Base-by-base conservation (phyloP, 2,888 invertebrate species). In the Eudasyphora cyanicolor region DNA sequence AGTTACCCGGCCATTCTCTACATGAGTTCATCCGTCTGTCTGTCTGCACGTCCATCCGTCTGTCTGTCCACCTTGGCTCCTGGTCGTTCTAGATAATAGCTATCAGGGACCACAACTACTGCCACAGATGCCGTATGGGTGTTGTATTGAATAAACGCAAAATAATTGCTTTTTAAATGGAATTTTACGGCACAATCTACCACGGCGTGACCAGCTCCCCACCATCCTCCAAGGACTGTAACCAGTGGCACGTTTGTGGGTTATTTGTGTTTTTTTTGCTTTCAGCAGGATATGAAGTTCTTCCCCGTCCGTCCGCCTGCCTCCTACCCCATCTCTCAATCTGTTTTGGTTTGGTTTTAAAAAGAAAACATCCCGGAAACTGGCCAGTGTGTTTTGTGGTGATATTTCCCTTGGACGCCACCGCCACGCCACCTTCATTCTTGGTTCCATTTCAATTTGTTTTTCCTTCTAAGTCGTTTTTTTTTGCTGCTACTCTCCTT, bases 141-240 rank as follows among this genome's bases (percentile, higher is more conserved):
- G 84, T 80, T 85, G 79, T 85, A 86, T 87, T 87, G 86, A 87
- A 86, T 87, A 88, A 88, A 88, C 86, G 88, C 86, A 87, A 87
- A 86, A 88, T 87, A 88, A 88, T 88, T 88, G 87, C 87, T 87
- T 88, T 88, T 87, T 88, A 88, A 88, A 88, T 88, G 87, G 85
- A 86, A 86, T 86, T 86, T 79, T 80, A 83, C 81, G 84, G 67
- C 71, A 69, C 29, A 73, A 45, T 75, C 82, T 51, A 74, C n/a
- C 73, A 75, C 38, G 35, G 75, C n/a, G n/a, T 67, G 75, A 32
- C 75, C n/a, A n/a, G n/a, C n/a, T n/a, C n/a, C n/a, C n/a, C n/a
- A n/a, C n/a, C n/a, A n/a, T n/a, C n/a, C n/a, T n/a, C 38, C 77
- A 79, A 76, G 42, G n/a, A n/a, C n/a, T 74, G 74, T 79, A 75